Percentiles rank a stretch among this genome's conserved stretches.
phyloP scores from a whole-genome alignment of 2,888 invertebrate species.

The Drosophila falleni region DNA sequence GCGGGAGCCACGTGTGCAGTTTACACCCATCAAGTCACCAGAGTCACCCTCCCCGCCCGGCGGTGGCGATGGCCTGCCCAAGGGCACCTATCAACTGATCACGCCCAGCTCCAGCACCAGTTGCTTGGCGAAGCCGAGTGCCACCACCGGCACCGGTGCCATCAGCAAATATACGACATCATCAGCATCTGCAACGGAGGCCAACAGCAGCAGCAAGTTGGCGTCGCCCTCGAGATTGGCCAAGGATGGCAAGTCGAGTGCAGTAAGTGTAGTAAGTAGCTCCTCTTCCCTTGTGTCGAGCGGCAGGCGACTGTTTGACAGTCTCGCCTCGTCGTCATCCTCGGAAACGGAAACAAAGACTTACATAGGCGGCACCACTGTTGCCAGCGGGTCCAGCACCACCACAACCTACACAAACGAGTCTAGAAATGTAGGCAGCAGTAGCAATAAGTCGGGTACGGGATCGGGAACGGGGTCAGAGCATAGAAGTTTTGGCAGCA shows the following conservation, averaged over 20 bases:
- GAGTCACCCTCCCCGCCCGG: conserved; percentile 84
- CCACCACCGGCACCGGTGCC: conserved; percentile 74
- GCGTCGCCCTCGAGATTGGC: conserved; percentile 81
- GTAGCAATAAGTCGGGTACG: conserved; percentile 77
- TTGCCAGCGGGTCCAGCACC: conserved; percentile 67
- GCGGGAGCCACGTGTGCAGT: conserved; percentile 84
- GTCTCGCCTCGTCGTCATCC: conserved; percentile 79
- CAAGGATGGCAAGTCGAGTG: conserved; percentile 56
- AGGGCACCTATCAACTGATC: conserved; percentile 82
- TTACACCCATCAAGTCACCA: conserved; percentile 84
- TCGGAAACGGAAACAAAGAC: conserved; percentile 77
- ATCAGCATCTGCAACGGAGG: conserved; percentile 60
- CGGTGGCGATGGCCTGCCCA: conserved; percentile 78
- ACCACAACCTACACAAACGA: conserved; percentile 82
- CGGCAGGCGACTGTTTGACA: conserved; percentile 82
- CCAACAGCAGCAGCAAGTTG: conserved; percentile 63
- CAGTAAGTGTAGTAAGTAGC: conserved; percentile 64
- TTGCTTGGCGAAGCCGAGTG: conserved; percentile 56
- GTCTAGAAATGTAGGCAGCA: conserved; percentile 80
- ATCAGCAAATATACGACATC: conserved; percentile 75
- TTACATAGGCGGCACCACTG: conserved; percentile 68
- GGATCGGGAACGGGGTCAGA: conserved; percentile 75
- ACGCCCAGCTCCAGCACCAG: conserved; percentile 64
- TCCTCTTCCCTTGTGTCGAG: conserved; percentile 77
- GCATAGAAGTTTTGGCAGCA: conserved; percentile 77